Base-by-base conservation (phyloP, 2,113 vertebrate genomes). In the Onychostruthus taczanowskii region DNA sequence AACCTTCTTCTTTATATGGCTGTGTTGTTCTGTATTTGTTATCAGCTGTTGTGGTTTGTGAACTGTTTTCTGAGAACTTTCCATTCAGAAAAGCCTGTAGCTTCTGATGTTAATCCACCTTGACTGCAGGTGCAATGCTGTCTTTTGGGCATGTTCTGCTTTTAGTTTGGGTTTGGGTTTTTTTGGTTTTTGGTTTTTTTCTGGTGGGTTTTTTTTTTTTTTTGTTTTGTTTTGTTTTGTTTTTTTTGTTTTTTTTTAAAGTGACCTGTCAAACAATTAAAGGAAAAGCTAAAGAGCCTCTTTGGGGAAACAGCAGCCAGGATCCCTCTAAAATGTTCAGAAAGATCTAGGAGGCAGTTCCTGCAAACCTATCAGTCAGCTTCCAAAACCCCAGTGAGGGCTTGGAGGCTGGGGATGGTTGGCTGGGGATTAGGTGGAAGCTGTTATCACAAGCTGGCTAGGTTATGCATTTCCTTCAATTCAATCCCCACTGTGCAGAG, bases 381-480 rank as follows among this genome's bases (percentile, higher is more conserved):
- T 83, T 91, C 64, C 55, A 69, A 87, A 91, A 63, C 70, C 50
- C 13, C 31, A 77, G 59, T n/a, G 81, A 83, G 46, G 66, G 9
- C 18, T 77, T 74, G 50, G 50, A 77, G n/a, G 39, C 19, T 91
- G 44, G 37, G 43, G 75, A 66, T 27, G 30, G 49, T 67, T 94
- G 68, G 37, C 13, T 77, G 58, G 33, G 58, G 76, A 86, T 74
- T 81, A 63, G 64, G 76, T 92, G 80, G 94, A 93, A 95, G 73
- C 52, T 84, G 76, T 86, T 95, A 94, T 89, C 94, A 72, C 2
- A 0, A 53, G 22, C 79, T 90, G 75, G 55, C 72, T 61, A 74
- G 55, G 43, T 85, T 90, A 44, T 94, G 73, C 46, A 63, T 93
- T 96, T 97, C 96, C 93, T 96, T 52, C 92, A 90, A 92, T 94